These are phyloP conservation scores for Hirtodrosophila confusa DNA, from an alignment of 2,888 invertebrate genomes.

Conservation along the genomic window DNA sequence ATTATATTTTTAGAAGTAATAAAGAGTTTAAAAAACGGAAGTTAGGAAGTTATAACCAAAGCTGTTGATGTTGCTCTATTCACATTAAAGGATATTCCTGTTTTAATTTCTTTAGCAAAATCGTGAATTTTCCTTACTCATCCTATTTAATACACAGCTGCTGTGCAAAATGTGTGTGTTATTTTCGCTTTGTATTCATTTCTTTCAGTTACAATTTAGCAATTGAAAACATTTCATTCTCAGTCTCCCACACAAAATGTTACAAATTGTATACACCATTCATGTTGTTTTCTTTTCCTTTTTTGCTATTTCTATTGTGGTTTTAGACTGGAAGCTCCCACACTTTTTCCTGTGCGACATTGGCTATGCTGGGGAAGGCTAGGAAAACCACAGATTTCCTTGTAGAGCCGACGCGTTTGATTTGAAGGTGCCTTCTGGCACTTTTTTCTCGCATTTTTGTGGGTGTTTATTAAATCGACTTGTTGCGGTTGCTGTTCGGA, in stretches of 20 bases:
- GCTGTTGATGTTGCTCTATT: not conserved
- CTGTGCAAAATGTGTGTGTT: slow-evolving; percentile 22
- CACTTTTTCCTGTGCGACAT: slow-evolving; percentile 34
- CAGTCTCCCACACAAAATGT: slow-evolving; percentile 53
- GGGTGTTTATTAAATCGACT: slow-evolving; percentile 67
- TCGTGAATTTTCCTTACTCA: not conserved
- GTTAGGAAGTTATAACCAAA: too few relatives aligned
- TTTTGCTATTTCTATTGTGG: slow-evolving; percentile 25
- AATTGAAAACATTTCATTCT: slow-evolving; percentile 62
- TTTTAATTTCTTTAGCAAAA: slow-evolving; percentile 5
- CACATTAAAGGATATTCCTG: slow-evolving; percentile 24
- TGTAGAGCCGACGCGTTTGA: slow-evolving; percentile 46
- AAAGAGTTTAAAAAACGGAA: too few relatives aligned
- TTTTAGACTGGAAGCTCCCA: slow-evolving; percentile 20
- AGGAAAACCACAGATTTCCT: slow-evolving; percentile 49
- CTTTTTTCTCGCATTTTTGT: slow-evolving; percentile 16
- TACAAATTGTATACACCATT: slow-evolving; percentile 54
- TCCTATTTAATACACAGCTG: slow-evolving; percentile 19
- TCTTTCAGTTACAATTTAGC: slow-evolving; percentile 46
- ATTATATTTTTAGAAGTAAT: too few relatives aligned
- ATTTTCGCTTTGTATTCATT: slow-evolving; percentile 35
- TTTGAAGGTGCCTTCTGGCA: slow-evolving; percentile 61
- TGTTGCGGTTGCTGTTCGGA: slow-evolving; percentile 53
- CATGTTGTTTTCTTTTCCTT: slow-evolving; percentile 14
- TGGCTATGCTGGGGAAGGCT: slow-evolving; percentile 42